Conservation (phyloP, 2,797 vertebrate genomes). For the Calcarius lapponicus region DNA sequence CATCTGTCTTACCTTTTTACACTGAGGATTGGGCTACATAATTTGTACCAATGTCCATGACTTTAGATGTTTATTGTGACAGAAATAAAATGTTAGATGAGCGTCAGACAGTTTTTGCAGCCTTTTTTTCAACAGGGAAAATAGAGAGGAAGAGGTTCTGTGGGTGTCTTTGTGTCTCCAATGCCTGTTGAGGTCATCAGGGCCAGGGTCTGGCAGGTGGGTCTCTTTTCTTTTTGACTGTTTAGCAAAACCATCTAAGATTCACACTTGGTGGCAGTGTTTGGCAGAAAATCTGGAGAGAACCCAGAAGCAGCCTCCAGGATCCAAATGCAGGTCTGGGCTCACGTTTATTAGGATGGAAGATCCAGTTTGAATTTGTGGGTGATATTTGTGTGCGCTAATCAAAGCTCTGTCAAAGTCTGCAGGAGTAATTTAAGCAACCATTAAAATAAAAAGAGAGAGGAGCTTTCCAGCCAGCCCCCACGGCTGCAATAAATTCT, state of each 20-base stretch:
- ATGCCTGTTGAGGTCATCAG: neutral
- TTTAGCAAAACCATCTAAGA: neutral
- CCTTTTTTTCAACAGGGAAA: neutral
- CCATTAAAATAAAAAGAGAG: constrained; percentile 41
- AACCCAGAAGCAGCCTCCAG: neutral
- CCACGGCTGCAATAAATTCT: neutral
- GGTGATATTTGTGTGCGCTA: constrained; percentile 34
- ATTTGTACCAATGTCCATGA: neutral
- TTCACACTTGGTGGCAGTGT: constrained; percentile 77
- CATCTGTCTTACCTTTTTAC: neutral
- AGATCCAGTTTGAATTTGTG: constrained; percentile 36
- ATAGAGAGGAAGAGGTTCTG: neutral
- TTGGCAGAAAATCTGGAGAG: constrained; percentile 64
- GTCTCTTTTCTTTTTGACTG: neutral
- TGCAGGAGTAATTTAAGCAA: constrained; percentile 60
- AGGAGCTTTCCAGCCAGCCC: neutral
- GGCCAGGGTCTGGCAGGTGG: neutral
- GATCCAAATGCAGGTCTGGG: neutral
- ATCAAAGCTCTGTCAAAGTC: constrained; percentile 61
- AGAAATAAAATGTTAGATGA: neutral
- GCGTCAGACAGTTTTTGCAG: neutral
- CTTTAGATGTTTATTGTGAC: neutral
- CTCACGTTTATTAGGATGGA: constrained; percentile 46
- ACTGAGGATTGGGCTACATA: accelerated
- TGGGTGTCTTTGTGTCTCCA: neutral